Percentiles rank a stretch among this genome's conserved stretches.
These are phyloP conservation scores for Drosophila sproati DNA, from an alignment of 1,140 invertebrate genomes.

Conservation along the genomic window DNA sequence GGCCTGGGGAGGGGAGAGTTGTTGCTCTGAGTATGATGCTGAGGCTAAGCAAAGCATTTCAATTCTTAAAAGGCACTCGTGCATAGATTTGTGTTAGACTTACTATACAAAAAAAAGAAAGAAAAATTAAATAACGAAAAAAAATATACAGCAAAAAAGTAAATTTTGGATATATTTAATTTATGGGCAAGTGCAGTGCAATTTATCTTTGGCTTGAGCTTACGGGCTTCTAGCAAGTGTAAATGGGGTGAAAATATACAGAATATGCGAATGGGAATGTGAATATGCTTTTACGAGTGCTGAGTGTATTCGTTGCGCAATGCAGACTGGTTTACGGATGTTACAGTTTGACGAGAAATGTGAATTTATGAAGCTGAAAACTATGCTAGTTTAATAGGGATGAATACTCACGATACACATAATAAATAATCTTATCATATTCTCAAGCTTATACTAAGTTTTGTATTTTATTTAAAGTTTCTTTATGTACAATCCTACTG, in stretches of 20 bases:
- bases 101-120: slow-evolving; percentile 17
- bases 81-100: slow-evolving; percentile 48
- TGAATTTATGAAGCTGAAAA: background rate
- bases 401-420: background rate
- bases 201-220: slow-evolving; percentile 42
- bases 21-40: background rate
- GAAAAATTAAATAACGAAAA: background rate
- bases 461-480: too few species aligned
- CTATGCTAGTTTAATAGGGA: background rate
- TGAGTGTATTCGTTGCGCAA: slow-evolving; percentile 30
- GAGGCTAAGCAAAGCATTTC: slow-evolving; percentile 28
- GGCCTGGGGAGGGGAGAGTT: background rate
- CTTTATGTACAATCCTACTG: too few species aligned
- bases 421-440: too few species aligned
- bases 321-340: slow-evolving; percentile 44
- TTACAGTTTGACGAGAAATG: background rate
- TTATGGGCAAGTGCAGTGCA: slow-evolving; percentile 58
- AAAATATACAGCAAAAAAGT: background rate
- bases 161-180: slow-evolving; percentile 51
- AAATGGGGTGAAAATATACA: slow-evolving; percentile 23
- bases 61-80: slow-evolving; percentile 74
- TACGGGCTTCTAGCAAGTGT: slow-evolving; percentile 7
- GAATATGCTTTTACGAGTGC: background rate
- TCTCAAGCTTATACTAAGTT: too few species aligned
- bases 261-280: slow-evolving; percentile 10